Conservation (phyloP, 2,113 vertebrate genomes). For the Chloebia gouldiae region DNA sequence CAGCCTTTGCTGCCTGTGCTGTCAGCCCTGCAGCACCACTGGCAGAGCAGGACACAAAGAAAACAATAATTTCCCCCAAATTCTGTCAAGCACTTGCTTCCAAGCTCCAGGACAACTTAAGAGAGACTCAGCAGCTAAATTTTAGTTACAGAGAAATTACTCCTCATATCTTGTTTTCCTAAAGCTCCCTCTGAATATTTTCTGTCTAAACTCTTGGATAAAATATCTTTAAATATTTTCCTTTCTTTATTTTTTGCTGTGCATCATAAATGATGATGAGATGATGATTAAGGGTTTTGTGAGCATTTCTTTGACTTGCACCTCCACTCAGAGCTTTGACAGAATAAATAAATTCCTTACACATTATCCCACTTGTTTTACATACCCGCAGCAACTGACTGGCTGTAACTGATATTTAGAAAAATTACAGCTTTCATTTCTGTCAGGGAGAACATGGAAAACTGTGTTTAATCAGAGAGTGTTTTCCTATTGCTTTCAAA, state of each 20-base stretch:
- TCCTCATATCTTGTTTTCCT: background rate
- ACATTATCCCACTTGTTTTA: background rate
- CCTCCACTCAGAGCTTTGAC: background rate
- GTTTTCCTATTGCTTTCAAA: background rate
- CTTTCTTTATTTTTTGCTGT: background rate
- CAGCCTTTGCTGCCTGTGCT: background rate
- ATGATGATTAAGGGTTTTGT: background rate
- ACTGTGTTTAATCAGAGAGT: background rate
- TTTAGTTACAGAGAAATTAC: background rate
- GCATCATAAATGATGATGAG: background rate
- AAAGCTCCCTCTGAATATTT: background rate
- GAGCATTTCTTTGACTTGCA: background rate
- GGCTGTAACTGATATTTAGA: background rate
- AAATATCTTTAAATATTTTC: background rate
- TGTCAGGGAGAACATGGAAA: background rate
- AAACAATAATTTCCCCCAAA: background rate
- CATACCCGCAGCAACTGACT: background rate
- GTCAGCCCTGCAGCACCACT: background rate
- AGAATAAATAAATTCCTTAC: background rate
- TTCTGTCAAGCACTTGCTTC: background rate
- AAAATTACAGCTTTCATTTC: slow-evolving; percentile 1
- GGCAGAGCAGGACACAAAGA: background rate
- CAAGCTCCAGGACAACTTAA: background rate
- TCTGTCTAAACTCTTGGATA: background rate
- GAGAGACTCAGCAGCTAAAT: background rate